phyloP scores from a whole-genome alignment of 2,113 vertebrate species.

The Lagopus muta region DNA sequence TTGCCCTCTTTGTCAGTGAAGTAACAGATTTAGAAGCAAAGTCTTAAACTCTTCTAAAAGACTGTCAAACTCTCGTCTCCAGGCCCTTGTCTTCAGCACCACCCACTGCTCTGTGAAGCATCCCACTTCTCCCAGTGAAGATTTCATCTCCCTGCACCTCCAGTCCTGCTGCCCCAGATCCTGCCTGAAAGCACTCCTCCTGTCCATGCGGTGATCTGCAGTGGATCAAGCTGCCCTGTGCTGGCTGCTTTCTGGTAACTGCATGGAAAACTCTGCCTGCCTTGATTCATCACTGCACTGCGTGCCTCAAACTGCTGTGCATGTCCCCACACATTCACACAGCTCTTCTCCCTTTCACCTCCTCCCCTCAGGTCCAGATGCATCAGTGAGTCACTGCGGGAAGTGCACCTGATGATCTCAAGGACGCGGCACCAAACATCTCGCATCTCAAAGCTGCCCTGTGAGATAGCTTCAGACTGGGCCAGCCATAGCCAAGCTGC shows the following conservation, averaged over 20 bases:
- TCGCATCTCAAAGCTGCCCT: neutral
- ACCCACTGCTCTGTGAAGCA: neutral
- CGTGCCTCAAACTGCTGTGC: neutral
- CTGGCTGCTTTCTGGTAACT: neutral
- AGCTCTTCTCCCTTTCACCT: slow-evolving; percentile 30
- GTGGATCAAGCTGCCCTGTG: neutral
- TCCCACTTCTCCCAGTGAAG: neutral
- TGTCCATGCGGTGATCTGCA: neutral
- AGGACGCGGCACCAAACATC: neutral
- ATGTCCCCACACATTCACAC: neutral
- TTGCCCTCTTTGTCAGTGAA: neutral
- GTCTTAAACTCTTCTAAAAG: neutral
- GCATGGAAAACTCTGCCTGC: neutral
- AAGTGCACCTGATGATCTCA: slow-evolving; percentile 11
- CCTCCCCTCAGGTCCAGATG: neutral
- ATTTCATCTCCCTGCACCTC: neutral
- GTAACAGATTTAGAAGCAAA: neutral
- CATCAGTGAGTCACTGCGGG: neutral
- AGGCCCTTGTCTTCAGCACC: neutral
- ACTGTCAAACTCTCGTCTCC: neutral
- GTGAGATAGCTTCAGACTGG: neutral
- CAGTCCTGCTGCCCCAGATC: neutral
- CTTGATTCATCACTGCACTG: neutral
- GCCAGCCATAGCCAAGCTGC: neutral
- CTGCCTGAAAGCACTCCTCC: neutral